A percentile compares a stretch with the other conserved stretches of the same genome.
phyloP scores from a whole-genome alignment of 2,888 invertebrate genomes.

The Sisyra terminalis region DNA sequence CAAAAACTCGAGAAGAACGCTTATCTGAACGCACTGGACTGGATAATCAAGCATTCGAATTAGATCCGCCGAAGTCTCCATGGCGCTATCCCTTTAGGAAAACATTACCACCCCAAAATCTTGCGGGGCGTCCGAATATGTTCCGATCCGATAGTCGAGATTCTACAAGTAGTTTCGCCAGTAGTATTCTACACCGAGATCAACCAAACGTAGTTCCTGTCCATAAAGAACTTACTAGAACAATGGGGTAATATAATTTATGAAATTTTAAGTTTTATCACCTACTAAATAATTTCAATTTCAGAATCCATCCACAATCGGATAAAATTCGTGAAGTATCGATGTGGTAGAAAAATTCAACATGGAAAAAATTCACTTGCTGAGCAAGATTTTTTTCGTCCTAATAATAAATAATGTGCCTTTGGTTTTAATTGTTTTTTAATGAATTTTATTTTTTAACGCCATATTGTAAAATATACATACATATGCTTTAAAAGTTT shows the following conservation, averaged over 20 bases:
- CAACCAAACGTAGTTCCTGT: constrained; percentile 3
- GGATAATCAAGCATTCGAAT: constrained; percentile 54
- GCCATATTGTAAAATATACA: neutral
- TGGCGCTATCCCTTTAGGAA: constrained; percentile 51
- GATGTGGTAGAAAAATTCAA: constrained; percentile 31
- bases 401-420: too few species aligned
- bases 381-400: too few species aligned
- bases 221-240: constrained; percentile 7
- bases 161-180: constrained; percentile 16
- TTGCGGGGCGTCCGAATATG: constrained; percentile 28
- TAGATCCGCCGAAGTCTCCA: constrained; percentile 51
- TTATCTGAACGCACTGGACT: constrained; percentile 30
- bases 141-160: constrained; percentile 9
- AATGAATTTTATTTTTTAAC: neutral
- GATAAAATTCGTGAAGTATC: constrained; percentile 33
- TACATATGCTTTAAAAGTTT: neutral
- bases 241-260: constrained; percentile 4
- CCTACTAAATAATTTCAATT: constrained; percentile 10
- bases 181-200: constrained; percentile 13
- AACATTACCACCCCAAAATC: constrained; percentile 15
- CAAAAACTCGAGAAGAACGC: constrained; percentile 43
- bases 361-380: constrained; percentile 15
- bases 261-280: neutral
- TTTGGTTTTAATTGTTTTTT: constrained; percentile 4
- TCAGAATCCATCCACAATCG: constrained; percentile 32